Percentiles rank a stretch among this genome's conserved stretches.
Conservation (phyloP, 2,797 vertebrate species). For the Pangasius macronema region DNA sequence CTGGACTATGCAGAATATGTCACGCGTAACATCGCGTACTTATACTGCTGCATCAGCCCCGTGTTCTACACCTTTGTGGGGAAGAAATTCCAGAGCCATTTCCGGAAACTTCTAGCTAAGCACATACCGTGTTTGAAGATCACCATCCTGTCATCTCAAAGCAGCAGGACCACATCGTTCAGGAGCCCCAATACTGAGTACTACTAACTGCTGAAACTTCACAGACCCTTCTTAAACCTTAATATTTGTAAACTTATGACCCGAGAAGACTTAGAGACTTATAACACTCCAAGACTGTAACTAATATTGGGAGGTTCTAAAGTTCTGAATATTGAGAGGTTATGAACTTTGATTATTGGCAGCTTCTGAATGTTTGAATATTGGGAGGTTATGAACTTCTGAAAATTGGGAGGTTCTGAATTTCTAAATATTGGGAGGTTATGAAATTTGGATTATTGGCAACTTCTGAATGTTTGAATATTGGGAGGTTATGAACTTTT, state of each 20-base stretch:
- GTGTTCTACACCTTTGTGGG: slow-evolving; percentile 82
- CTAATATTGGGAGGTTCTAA: neutral
- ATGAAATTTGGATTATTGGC: neutral
- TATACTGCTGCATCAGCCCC: slow-evolving; percentile 80
- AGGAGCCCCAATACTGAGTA: slow-evolving; percentile 67
- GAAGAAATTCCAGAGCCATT: slow-evolving; percentile 79
- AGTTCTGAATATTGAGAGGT: neutral
- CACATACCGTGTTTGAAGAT: slow-evolving; percentile 68
- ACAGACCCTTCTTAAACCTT: too few species aligned
- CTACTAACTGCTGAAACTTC: slow-evolving; percentile 26
- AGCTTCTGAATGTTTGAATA: neutral
- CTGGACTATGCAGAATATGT: slow-evolving; percentile 72
- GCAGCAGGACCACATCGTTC: slow-evolving; percentile 69
- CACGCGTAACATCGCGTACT: slow-evolving; percentile 75
- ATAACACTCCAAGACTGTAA: too few species aligned
- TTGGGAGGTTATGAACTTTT: neutral
- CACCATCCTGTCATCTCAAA: slow-evolving; percentile 60
- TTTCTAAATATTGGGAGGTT: neutral
- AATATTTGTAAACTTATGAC: too few species aligned
- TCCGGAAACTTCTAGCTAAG: slow-evolving; percentile 65
- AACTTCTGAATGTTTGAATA: neutral
- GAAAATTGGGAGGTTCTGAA: neutral
- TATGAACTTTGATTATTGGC: neutral
- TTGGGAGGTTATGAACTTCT: neutral
- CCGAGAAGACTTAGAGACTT: too few species aligned